Evolutionary conservation across 2,113 vertebrate species (phyloP).

Genomic region (Chloroceryle aenea): DNA sequence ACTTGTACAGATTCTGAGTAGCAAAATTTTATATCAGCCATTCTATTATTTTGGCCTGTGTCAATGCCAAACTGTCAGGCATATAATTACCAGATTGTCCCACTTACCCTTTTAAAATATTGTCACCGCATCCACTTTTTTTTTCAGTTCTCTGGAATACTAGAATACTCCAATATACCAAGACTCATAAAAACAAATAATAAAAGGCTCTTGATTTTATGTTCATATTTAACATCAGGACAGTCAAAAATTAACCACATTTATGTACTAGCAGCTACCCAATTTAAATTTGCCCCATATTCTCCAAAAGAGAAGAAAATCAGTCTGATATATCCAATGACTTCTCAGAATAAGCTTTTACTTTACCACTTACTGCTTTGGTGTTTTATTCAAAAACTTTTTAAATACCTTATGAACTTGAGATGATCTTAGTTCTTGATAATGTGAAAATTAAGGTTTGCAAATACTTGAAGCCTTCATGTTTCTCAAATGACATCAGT

Average conservation of each 20-base stretch:
- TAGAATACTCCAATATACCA: background rate
- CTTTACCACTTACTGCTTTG: background rate
- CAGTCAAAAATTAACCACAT: background rate
- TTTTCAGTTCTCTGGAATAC: background rate
- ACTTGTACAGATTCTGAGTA: background rate
- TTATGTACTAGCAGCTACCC: background rate
- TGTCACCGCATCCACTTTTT: background rate
- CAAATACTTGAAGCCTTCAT: background rate
- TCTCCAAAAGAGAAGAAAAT: background rate
- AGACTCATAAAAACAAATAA: background rate
- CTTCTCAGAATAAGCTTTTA: background rate
- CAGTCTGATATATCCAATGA: background rate
- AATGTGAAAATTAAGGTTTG: background rate
- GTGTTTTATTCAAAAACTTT: background rate
- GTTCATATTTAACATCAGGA: background rate
- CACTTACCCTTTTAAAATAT: background rate
- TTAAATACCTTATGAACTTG: background rate
- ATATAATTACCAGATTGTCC: background rate
- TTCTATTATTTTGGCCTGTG: background rate
- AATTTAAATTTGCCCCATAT: background rate
- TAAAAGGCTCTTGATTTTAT: background rate
- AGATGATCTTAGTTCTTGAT: background rate
- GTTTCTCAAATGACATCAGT: background rate
- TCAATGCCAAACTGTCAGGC: constrained; percentile 25
- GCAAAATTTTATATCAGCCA: background rate